A percentile compares a stretch with the other conserved stretches of the same genome.
These are phyloP conservation scores for Laodelphax striatellus DNA, from an alignment of 1,140 invertebrate genomes.

Conservation along the genomic window DNA sequence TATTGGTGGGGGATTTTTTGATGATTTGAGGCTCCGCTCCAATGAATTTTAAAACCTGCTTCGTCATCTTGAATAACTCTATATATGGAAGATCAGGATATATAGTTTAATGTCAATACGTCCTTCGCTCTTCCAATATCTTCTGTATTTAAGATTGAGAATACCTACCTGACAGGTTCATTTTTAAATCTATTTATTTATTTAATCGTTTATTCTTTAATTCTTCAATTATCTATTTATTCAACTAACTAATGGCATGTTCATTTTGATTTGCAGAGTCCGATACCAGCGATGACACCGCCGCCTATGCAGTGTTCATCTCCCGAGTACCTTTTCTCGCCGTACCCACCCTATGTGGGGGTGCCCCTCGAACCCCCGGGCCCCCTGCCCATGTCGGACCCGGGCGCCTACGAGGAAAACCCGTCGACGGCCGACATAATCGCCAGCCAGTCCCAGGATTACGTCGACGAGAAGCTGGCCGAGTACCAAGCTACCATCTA, in stretches of 20 bases:
- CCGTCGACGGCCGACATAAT: slow-evolving; percentile 83
- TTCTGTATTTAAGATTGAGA: too few relatives aligned
- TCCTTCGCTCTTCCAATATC: too few relatives aligned
- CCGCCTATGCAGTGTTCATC: slow-evolving; percentile 37
- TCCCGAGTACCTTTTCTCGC: slow-evolving; percentile 49
- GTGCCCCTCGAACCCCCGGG: slow-evolving; percentile 55
- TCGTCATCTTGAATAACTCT: too few relatives aligned
- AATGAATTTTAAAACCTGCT: too few relatives aligned
- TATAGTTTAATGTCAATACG: too few relatives aligned
- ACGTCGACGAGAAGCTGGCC: slow-evolving; percentile 83
- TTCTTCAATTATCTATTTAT: too few relatives aligned
- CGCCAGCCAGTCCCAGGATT: slow-evolving; percentile 84
- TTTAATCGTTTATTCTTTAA: too few relatives aligned
- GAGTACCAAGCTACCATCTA: slow-evolving; percentile 88
- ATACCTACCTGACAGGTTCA: too few relatives aligned
- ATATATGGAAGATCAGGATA: too few relatives aligned
- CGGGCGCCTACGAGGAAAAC: slow-evolving; percentile 38
- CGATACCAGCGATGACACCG: slow-evolving; percentile 36
- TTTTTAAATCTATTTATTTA: too few relatives aligned
- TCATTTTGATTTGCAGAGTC: slow-evolving; percentile 31
- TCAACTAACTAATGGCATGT: not conserved
- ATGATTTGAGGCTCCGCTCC: too few relatives aligned
- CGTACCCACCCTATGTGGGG: slow-evolving; percentile 35
- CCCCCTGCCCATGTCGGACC: slow-evolving; percentile 31
- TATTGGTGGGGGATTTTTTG: too few relatives aligned